Percentiles rank a stretch among this genome's conserved stretches.
Evolutionary conservation across 2,113 vertebrate genomes (phyloP).

Genomic region (Poecile atricapillus): DNA sequence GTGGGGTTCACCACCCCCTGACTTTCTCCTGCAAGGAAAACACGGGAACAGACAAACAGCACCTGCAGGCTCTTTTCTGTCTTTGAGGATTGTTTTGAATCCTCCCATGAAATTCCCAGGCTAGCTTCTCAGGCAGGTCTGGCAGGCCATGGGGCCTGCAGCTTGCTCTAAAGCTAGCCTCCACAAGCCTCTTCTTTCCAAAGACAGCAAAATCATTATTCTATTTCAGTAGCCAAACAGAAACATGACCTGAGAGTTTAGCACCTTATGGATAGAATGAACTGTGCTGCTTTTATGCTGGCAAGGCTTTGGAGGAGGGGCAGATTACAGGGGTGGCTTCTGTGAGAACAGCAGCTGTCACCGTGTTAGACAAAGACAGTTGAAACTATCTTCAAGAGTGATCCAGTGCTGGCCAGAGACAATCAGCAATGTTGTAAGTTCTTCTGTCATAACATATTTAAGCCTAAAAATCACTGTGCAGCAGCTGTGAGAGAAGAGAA

Average conservation of each 20-base stretch:
- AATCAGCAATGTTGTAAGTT: accelerated
- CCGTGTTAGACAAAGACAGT: accelerated
- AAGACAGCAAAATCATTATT: background rate
- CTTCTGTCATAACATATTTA: background rate
- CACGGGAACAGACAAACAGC: too few relatives aligned
- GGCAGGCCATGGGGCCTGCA: too few relatives aligned
- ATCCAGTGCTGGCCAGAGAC: background rate
- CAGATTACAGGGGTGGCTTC: background rate
- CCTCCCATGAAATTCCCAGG: too few relatives aligned
- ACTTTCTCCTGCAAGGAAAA: too few relatives aligned
- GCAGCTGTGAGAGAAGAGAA: background rate
- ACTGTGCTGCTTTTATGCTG: background rate
- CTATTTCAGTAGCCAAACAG: background rate
- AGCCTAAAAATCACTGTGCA: background rate
- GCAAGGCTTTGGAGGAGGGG: background rate
- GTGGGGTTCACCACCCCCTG: too few relatives aligned
- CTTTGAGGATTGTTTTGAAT: too few relatives aligned
- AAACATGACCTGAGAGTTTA: background rate
- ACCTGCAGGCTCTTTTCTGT: too few relatives aligned
- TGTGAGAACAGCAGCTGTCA: background rate
- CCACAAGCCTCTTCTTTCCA: background rate
- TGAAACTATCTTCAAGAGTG: too few relatives aligned
- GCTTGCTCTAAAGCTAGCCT: too few relatives aligned
- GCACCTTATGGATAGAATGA: background rate
- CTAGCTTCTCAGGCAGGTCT: too few relatives aligned